A percentile compares a stretch with the other conserved stretches of the same genome.
Conservation (phyloP, 2,888 invertebrate species). For the Synergus japonicus region DNA sequence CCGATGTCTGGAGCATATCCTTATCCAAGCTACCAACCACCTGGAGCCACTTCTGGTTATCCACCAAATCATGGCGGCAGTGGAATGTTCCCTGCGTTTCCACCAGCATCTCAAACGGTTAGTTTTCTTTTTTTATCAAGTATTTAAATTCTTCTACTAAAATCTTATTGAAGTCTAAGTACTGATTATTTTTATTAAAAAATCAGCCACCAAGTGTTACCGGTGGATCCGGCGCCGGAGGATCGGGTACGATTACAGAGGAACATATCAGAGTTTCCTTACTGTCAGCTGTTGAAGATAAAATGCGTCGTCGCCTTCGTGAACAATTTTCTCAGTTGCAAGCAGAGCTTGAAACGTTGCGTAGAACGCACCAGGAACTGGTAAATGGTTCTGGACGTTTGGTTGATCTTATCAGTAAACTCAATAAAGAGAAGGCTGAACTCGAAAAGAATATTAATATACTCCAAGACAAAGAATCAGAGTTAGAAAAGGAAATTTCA, state of each 20-base stretch:
- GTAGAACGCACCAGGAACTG: conserved; percentile 91
- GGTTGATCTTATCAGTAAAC: conserved; percentile 86
- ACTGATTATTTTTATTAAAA: conserved; percentile 13
- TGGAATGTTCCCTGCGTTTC: conserved; percentile 74
- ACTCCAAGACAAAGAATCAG: conserved; percentile 91
- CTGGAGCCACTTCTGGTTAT: conserved; percentile 69
- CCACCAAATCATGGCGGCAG: conserved; percentile 73
- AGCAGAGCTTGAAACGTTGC: conserved; percentile 93
- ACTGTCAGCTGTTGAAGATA: conserved; percentile 96
- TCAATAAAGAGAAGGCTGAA: conserved; percentile 89
- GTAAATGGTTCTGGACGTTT: conserved; percentile 90
- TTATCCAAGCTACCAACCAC: conserved; percentile 77
- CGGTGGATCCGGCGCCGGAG: conserved; percentile 79
- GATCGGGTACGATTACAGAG: conserved; percentile 92
- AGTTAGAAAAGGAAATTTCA: conserved; percentile 89
- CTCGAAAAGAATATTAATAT: conserved; percentile 90
- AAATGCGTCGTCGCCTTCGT: conserved; percentile 89
- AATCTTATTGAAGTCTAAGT: not conserved
- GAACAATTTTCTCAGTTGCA: conserved; percentile 95
- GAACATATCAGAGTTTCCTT: conserved; percentile 97
- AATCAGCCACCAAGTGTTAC: conserved; percentile 67
- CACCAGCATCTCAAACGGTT: conserved; percentile 69
- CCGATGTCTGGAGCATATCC: conserved; percentile 67
- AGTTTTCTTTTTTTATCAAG: conserved; percentile 47
- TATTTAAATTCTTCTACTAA: not conserved